A percentile compares a stretch with the other conserved stretches of the same genome.
phyloP scores from a whole-genome alignment of 2,888 invertebrate genomes.

The Keiferia lycopersicella region DNA sequence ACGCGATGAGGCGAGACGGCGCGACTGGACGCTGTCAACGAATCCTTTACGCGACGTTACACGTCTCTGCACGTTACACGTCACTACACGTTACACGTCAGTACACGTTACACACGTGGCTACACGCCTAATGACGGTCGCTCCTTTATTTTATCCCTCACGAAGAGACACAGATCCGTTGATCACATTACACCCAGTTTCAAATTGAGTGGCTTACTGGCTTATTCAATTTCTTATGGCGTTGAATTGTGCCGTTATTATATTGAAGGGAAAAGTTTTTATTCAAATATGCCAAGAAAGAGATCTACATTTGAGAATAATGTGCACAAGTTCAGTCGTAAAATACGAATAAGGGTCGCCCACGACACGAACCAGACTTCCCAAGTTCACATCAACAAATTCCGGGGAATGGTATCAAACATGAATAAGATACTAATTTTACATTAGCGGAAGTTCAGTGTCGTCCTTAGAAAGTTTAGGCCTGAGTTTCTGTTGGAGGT shows the following conservation, averaged over 20 bases:
- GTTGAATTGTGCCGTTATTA: neutral
- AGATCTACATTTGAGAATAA: slow-evolving; percentile 1
- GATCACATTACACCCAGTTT: neutral
- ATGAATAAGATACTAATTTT: neutral
- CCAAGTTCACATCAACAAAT: neutral
- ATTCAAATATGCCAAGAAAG: neutral
- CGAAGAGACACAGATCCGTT: neutral
- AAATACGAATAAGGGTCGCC: neutral
- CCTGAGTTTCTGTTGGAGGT: neutral
- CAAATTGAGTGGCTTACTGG: neutral
- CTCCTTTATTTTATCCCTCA: slow-evolving; percentile 1
- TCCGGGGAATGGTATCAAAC: neutral
- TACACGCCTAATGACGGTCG: slow-evolving; percentile 15
- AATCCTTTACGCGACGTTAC: slow-evolving; percentile 3
- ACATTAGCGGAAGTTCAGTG: neutral
- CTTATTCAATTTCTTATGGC: neutral
- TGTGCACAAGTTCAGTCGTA: neutral
- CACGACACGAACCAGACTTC: neutral
- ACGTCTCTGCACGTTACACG: neutral
- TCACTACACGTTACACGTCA: neutral
- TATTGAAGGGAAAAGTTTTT: neutral
- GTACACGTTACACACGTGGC: neutral
- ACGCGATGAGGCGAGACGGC: neutral
- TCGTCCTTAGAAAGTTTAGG: neutral
- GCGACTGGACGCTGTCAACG: slow-evolving; percentile 3